These are phyloP conservation scores for Mellivora capensis DNA, from an alignment of 2,113 vertebrate genomes.

Conservation along the genomic window DNA sequence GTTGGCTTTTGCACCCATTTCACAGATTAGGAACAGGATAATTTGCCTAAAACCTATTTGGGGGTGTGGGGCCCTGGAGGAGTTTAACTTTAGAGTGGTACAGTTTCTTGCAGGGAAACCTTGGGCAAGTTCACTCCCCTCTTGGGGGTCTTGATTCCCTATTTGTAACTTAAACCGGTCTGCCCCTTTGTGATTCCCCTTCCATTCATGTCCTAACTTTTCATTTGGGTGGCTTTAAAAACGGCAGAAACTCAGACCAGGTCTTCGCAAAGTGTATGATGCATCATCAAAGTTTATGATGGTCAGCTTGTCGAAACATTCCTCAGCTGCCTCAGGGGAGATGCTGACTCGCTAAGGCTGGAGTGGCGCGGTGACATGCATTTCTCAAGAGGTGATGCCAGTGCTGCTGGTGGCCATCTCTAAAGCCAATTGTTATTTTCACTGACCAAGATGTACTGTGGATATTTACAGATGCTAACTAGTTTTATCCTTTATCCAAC, in stretches of 20 bases:
- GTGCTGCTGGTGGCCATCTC: background rate
- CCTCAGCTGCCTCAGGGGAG: background rate
- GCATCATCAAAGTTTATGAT: background rate
- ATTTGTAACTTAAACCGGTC: background rate
- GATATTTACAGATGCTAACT: background rate
- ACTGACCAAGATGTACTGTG: background rate
- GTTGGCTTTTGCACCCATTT: background rate
- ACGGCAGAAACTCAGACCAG: background rate
- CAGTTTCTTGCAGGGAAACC: background rate
- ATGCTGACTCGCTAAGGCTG: background rate
- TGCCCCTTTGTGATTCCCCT: background rate
- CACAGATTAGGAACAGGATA: background rate
- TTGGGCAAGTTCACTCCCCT: background rate
- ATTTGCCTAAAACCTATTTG: background rate
- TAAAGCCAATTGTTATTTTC: background rate
- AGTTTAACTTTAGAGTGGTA: background rate
- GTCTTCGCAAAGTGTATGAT: background rate
- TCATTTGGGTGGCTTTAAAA: background rate
- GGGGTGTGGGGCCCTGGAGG: rapidly evolving
- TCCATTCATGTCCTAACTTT: background rate
- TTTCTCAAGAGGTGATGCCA: background rate
- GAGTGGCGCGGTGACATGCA: background rate
- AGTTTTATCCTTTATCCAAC: background rate
- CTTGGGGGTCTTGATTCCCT: background rate
- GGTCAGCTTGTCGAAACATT: background rate